Conservation (phyloP, 1,140 invertebrate genomes). For the Sipha flava region DNA sequence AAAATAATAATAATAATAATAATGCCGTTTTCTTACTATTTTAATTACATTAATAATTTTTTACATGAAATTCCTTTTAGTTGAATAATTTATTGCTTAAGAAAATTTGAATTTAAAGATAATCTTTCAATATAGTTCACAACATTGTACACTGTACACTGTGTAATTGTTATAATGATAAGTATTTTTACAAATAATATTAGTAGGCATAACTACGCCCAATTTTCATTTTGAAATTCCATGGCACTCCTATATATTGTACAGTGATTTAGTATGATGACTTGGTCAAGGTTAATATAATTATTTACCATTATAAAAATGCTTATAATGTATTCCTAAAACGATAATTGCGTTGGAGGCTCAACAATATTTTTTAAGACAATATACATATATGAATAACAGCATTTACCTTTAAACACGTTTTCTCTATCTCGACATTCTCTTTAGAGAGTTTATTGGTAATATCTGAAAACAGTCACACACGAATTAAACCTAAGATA, state of each 20-base stretch:
- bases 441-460: neutral
- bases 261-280: neutral
- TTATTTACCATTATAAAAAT: neutral
- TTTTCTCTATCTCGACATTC: neutral
- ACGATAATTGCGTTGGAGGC: neutral
- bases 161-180: no score
- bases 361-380: no score
- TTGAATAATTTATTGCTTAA: no score
- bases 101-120: neutral
- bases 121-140: neutral
- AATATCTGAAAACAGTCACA: neutral
- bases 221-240: neutral
- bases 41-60: no score
- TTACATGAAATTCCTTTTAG: no score
- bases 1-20: no score
- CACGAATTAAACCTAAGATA: neutral
- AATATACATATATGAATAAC: neutral
- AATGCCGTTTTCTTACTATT: no score
- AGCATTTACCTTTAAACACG: neutral
- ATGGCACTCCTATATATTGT: neutral
- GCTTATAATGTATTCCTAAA: neutral
- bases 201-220: neutral
- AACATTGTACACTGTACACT: neutral
- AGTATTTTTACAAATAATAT: neutral
- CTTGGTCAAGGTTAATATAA: neutral